phyloP scores from a whole-genome alignment of 1,140 invertebrate genomes.

The Drosophila varians region DNA sequence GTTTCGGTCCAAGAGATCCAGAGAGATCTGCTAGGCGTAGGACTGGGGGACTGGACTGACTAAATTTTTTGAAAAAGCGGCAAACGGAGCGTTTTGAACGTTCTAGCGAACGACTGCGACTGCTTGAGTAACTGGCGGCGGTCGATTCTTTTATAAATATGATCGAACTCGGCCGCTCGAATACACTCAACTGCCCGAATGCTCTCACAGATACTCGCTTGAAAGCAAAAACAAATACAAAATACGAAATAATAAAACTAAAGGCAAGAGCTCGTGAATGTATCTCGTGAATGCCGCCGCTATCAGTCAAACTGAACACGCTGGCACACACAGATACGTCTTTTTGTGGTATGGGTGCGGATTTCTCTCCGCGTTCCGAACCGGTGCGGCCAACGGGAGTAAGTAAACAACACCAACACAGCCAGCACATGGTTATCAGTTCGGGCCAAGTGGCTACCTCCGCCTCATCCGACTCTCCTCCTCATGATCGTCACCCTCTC shows the following conservation, averaged over 20 bases:
- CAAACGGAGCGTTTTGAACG: slow-evolving; percentile 32
- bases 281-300: slow-evolving; percentile 76
- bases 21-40: slow-evolving; percentile 21
- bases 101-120: slow-evolving; percentile 76
- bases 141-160: slow-evolving; percentile 80
- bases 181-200: slow-evolving; percentile 6
- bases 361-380: slow-evolving; percentile 42
- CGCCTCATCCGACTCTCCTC: slow-evolving; percentile 2
- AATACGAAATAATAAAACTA: background rate
- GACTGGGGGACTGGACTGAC: slow-evolving; percentile 1
- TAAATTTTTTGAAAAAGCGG: background rate
- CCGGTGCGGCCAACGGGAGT: slow-evolving; percentile 69
- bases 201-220: background rate
- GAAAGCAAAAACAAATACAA: background rate
- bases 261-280: slow-evolving; percentile 55
- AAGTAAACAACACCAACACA: slow-evolving; percentile 74
- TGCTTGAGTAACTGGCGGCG: slow-evolving; percentile 66
- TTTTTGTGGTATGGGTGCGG: slow-evolving; percentile 13
- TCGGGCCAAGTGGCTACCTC: slow-evolving; percentile 30
- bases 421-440: slow-evolving; percentile 70
- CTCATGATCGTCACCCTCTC: background rate
- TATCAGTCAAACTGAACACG: slow-evolving; percentile 71
- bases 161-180: slow-evolving; percentile 45
- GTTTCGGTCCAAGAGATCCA: slow-evolving; percentile 11
- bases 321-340: slow-evolving; percentile 31